phyloP scores from a whole-genome alignment of 2,888 invertebrate genomes.

The Caenorhabditis zanzibari region DNA sequence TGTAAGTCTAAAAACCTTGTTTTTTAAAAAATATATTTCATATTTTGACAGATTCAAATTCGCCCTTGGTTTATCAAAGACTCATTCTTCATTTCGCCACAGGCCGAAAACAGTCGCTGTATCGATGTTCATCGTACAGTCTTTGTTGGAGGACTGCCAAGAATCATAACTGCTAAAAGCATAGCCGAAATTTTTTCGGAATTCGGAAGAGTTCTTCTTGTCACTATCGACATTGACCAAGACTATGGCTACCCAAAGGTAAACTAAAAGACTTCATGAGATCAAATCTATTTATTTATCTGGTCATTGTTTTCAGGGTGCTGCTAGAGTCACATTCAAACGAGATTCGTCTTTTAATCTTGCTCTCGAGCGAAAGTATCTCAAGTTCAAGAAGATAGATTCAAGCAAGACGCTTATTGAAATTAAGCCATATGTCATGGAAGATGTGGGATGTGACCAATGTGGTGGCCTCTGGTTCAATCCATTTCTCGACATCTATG shows the following conservation, averaged over 20 bases:
- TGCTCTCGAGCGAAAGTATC: slow-evolving; percentile 51
- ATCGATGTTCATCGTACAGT: slow-evolving; percentile 65
- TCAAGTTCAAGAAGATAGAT: slow-evolving; percentile 60
- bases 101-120: slow-evolving; percentile 5
- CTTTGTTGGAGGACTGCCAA: slow-evolving; percentile 66
- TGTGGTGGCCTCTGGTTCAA: slow-evolving; percentile 69
- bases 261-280: not conserved
- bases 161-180: slow-evolving; percentile 63
- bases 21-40: too few species aligned
- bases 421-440: slow-evolving; percentile 68
- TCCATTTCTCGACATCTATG: slow-evolving; percentile 50
- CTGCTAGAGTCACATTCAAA: slow-evolving; percentile 60
- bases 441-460: slow-evolving; percentile 65
- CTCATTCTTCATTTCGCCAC: slow-evolving; percentile 41
- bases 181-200: slow-evolving; percentile 50
- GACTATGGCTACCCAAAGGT: slow-evolving; percentile 66
- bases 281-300: too few species aligned
- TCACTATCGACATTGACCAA: slow-evolving; percentile 66
- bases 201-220: slow-evolving; percentile 60
- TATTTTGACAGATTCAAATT: slow-evolving; percentile 56
- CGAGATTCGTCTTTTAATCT: slow-evolving; percentile 37
- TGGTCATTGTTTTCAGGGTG: slow-evolving; percentile 23
- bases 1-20: not conserved
- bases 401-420: slow-evolving; percentile 66
- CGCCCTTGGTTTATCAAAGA: slow-evolving; percentile 65